These are phyloP conservation scores for Episyrphus balteatus DNA, from an alignment of 1,140 invertebrate species.

Conservation along the genomic window DNA sequence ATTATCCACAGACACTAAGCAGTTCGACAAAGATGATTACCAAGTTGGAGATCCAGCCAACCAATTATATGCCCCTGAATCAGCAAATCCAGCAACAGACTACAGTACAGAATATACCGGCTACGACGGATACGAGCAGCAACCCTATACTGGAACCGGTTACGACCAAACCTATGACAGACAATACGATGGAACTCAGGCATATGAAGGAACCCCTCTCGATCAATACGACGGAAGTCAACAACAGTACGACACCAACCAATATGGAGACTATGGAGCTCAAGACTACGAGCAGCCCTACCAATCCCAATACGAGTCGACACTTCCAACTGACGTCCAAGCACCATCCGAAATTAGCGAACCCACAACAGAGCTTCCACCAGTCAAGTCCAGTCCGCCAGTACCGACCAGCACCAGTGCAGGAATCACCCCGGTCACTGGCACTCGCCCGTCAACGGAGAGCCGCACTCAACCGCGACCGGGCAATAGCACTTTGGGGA, in stretches of 20 bases:
- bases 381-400: constrained; percentile 7
- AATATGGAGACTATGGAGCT: constrained; percentile 12
- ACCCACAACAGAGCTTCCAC: constrained; percentile 5
- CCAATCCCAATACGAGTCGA: constrained; percentile 19
- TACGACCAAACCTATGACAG: constrained; percentile 1
- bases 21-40: constrained; percentile 5
- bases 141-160: constrained; percentile 12
- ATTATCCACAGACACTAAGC: background rate
- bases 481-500: constrained; percentile 31
- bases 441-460: constrained; percentile 14
- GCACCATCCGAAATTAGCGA: constrained; percentile 2
- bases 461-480: constrained; percentile 30
- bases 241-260: constrained; percentile 18
- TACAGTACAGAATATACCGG: constrained; percentile 31
- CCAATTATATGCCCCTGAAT: constrained; percentile 1
- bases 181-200: constrained; percentile 26
- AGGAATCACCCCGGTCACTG: background rate
- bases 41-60: constrained; percentile 8
- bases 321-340: constrained; percentile 8
- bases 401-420: constrained; percentile 13
- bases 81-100: constrained; percentile 17
- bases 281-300: constrained; percentile 22
- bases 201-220: constrained; percentile 22
- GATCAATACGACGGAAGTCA: constrained; percentile 17
- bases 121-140: constrained; percentile 22